Conservation (phyloP, 2,113 vertebrate genomes). For the Lepus timidus region DNA sequence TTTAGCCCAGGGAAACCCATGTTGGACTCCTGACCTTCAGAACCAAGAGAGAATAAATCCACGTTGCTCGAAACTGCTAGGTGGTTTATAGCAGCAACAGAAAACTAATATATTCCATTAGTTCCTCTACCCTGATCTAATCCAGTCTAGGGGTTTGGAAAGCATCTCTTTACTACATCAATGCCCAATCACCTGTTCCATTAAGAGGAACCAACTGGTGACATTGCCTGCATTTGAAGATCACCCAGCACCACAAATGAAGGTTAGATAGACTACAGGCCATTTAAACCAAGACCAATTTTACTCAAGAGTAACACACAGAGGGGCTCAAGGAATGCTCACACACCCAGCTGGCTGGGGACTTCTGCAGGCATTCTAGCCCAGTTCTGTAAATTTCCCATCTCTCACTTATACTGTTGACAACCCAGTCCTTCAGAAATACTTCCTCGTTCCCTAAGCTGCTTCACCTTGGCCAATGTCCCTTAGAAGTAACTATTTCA, state of each 20-base stretch:
- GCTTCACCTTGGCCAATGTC: background rate
- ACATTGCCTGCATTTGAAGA: slow-evolving; percentile 3
- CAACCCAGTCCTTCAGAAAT: background rate
- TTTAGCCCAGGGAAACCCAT: background rate
- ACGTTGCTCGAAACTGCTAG: background rate
- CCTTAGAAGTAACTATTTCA: slow-evolving; percentile 35
- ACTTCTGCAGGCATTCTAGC: background rate
- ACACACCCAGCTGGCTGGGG: background rate
- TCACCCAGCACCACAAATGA: background rate
- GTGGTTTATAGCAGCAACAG: background rate
- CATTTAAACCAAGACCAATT: background rate
- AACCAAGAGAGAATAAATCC: background rate
- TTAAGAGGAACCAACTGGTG: background rate
- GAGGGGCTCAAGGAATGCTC: background rate
- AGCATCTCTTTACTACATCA: background rate
- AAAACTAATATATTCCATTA: background rate
- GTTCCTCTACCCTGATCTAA: slow-evolving; percentile 40
- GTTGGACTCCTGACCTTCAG: background rate
- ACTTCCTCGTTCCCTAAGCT: background rate
- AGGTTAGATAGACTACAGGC: background rate
- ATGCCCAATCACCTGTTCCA: background rate
- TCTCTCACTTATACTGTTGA: background rate
- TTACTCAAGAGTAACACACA: background rate
- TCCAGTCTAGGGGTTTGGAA: background rate
- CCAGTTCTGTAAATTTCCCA: background rate